Percentiles rank a stretch among this genome's conserved stretches.
phyloP scores from a whole-genome alignment of 2,113 vertebrate species.

The Psephotus haematonotus region DNA sequence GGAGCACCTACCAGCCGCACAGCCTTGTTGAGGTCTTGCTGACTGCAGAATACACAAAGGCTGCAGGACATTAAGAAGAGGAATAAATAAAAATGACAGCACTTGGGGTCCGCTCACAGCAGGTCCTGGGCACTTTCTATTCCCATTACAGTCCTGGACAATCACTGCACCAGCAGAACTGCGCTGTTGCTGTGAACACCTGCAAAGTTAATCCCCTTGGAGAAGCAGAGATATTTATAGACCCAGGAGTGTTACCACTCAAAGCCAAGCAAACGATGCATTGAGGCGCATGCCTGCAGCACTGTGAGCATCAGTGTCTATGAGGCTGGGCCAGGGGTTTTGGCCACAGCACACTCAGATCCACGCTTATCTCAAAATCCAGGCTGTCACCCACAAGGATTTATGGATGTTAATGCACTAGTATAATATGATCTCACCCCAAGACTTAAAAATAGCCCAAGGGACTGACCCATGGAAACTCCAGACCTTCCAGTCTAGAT shows the following conservation, averaged over 20 bases:
- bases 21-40: not conserved
- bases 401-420: not conserved
- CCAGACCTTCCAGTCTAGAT: not conserved
- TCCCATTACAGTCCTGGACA: not conserved
- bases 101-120: not conserved
- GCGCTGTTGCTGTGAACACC: not conserved
- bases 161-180: not conserved
- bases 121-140: not conserved
- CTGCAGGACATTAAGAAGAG: not conserved
- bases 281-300: not conserved
- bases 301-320: accelerated
- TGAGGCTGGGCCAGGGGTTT: not conserved
- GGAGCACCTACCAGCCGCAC: not conserved
- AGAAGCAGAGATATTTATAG: not conserved
- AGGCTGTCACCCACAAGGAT: not conserved
- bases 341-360: not conserved
- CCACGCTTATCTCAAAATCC: not conserved
- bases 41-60: not conserved
- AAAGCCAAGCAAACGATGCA: accelerated
- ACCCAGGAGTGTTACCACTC: not conserved
- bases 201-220: not conserved
- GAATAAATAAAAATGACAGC: not conserved
- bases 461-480: not conserved
- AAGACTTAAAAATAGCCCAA: conserved; percentile 34
- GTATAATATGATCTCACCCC: not conserved